phyloP scores from a whole-genome alignment of 2,888 invertebrate genomes.

The Catotricha subobsoleta region DNA sequence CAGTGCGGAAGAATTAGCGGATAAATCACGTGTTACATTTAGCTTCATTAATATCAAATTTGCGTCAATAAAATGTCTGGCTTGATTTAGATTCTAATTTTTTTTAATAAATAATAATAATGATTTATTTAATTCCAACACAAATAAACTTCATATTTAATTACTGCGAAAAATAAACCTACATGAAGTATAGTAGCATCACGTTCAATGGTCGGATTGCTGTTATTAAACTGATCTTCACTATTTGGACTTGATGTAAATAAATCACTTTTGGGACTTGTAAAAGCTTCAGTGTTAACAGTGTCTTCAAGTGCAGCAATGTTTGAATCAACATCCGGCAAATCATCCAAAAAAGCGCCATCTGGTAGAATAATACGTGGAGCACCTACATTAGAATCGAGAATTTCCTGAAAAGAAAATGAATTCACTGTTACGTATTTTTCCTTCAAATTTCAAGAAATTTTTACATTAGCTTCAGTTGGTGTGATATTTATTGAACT shows the following conservation, averaged over 20 bases:
- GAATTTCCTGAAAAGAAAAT: too few species aligned
- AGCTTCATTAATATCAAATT: neutral
- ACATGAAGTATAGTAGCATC: neutral
- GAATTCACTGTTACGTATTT: too few species aligned
- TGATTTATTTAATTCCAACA: too few species aligned
- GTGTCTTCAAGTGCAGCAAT: neutral
- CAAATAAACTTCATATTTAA: neutral
- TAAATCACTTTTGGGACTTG: neutral
- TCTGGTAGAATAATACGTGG: too few species aligned
- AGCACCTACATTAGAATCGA: too few species aligned
- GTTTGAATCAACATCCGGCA: too few species aligned
- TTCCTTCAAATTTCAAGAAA: neutral
- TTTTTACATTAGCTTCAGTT: neutral
- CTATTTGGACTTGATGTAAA: conserved; percentile 1
- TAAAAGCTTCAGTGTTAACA: neutral
- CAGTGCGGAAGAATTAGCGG: neutral
- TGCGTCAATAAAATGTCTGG: neutral
- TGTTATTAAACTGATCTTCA: neutral
- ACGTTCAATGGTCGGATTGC: neutral
- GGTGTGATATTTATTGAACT: neutral
- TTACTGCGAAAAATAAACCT: neutral
- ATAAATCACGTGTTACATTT: neutral
- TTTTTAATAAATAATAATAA: too few species aligned
- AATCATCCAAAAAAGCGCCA: too few species aligned
- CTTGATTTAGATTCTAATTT: neutral